Evolutionary conservation across 2,888 invertebrate species (phyloP).

Genomic region (Melanophora roralis): DNA sequence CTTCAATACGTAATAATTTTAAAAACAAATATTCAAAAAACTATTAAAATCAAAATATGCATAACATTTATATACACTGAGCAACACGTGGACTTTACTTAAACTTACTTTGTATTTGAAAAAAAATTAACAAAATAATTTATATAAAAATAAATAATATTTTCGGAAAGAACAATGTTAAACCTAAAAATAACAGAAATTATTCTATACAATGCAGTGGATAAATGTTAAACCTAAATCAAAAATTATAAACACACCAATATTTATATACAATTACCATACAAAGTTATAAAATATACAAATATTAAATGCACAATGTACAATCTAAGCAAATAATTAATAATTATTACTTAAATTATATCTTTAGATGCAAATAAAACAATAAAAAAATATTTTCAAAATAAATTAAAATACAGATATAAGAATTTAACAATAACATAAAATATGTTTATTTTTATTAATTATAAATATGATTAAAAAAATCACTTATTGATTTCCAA

Average conservation of each 20-base stretch:
- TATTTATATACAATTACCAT: slow-evolving; percentile 19
- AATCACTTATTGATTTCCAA: background rate
- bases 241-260: slow-evolving; percentile 4
- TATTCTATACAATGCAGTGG: slow-evolving; percentile 47
- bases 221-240: slow-evolving; percentile 51
- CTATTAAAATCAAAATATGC: slow-evolving; percentile 1
- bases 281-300: background rate
- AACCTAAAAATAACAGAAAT: slow-evolving; percentile 17
- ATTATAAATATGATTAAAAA: background rate
- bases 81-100: background rate
- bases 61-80: background rate
- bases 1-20: background rate
- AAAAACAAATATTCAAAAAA: background rate
- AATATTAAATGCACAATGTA: slow-evolving; percentile 35
- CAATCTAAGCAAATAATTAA: slow-evolving; percentile 27
- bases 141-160: background rate
- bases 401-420: too few relatives aligned
- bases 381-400: background rate
- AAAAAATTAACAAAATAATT: background rate
- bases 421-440: too few relatives aligned
- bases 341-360: background rate
- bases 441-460: slow-evolving; percentile 13
- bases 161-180: background rate
- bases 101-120: background rate
- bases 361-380: too few relatives aligned